These are phyloP conservation scores for Phaethornis superciliosus DNA, from an alignment of 2,113 vertebrate species.

Conservation along the genomic window DNA sequence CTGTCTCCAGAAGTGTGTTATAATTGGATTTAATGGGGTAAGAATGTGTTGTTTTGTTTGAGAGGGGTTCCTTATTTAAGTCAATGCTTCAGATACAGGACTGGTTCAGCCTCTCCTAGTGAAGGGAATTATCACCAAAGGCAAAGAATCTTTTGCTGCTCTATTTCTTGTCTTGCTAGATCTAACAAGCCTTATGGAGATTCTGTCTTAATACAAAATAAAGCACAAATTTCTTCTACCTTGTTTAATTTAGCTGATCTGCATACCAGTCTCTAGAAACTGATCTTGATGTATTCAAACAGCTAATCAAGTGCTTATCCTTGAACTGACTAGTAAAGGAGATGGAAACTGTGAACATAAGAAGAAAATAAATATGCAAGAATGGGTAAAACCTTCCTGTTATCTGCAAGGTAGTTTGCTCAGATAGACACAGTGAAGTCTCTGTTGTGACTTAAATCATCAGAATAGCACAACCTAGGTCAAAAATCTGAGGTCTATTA, in stretches of 20 bases:
- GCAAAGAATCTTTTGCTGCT: neutral
- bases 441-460: neutral
- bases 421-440: neutral
- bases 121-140: neutral
- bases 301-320: neutral
- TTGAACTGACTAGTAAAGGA: neutral
- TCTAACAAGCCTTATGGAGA: neutral
- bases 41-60: neutral
- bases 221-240: neutral
- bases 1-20: neutral
- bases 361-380: neutral
- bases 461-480: neutral
- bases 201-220: neutral
- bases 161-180: neutral
- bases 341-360: neutral
- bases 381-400: neutral
- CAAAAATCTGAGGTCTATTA: neutral
- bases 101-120: neutral
- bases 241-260: neutral
- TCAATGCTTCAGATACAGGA: neutral
- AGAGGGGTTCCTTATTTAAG: neutral
- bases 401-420: neutral
- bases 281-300: neutral
- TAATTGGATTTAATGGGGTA: neutral
- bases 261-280: neutral